Base-by-base conservation (phyloP, 2,113 vertebrate genomes). In the Dryoscopus gambensis region DNA sequence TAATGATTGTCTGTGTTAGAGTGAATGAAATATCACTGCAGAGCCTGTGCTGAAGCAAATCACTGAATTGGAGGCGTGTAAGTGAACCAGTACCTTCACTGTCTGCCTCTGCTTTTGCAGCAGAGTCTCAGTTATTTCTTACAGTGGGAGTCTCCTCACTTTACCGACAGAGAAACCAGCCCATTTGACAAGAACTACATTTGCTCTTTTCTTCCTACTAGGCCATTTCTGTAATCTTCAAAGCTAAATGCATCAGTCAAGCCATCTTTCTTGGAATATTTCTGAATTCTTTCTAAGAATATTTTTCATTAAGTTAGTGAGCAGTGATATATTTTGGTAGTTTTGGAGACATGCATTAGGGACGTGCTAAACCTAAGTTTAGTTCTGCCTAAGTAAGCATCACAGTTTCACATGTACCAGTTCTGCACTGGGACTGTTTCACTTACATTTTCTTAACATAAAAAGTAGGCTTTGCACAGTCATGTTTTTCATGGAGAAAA, bases 11-110 rank as follows among this genome's bases (percentile, higher is more conserved):
- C 56, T 90, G 89, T 84, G 84, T 90, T 88, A 70, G 71, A 84
- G 79, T 90, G 95, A 96, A 90, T 96, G 96, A 97, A 96, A 93
- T 92, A 94, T 87, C 76, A 8, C 90, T 84, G 96, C 76, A 64
- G 94, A 94, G 42, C 73, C 92, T 6, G 20, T 53, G 84, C 92
- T 2, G 56, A 89, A 94, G 70, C 89, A 64, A 94, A 90, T 89
- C 55, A 30, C 90, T 84, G 94, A 82, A 93, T 95, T 2, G 24
- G 67, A 94, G 84, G 62, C 0, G 6, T 82, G 95, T 87, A 59
- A 95, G 62, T 65, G 94, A 80, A 64, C 84, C 76, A 42, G 82
- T 7, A 84, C 65, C 82, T 87, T 83, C 55, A 37, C 24, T 81
- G 60, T 82, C 71, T 94, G 65, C 55, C 77, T 90, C 77, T 63